Percentiles rank a stretch among this genome's conserved stretches.
These are phyloP conservation scores for Drosophila macrothrix DNA, from an alignment of 2,888 invertebrate genomes.

Conservation along the genomic window DNA sequence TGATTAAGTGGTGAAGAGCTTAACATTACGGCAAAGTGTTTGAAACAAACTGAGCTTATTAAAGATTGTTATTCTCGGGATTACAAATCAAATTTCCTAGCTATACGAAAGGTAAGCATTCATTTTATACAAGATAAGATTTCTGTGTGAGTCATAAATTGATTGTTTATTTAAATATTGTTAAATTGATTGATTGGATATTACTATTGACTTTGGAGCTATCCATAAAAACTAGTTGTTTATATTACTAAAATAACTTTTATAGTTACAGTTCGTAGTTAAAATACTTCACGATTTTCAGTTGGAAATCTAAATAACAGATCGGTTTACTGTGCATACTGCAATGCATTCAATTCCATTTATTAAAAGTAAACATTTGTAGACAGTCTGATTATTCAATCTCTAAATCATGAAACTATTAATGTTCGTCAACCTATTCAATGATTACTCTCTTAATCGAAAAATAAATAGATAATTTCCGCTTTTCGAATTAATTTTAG, in stretches of 20 bases:
- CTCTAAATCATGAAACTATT: background rate
- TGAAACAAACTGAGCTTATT: background rate
- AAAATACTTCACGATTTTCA: background rate
- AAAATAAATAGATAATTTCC: background rate
- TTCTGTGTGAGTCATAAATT: conserved; percentile 27
- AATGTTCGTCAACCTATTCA: background rate
- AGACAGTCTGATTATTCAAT: background rate
- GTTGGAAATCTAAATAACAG: background rate
- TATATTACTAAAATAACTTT: background rate
- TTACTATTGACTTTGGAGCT: background rate
- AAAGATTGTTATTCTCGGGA: conserved; percentile 19
- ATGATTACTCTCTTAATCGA: background rate
- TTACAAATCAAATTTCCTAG: conserved; percentile 32
- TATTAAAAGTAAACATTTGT: background rate
- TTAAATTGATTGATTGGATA: conserved; percentile 37
- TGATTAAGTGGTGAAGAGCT: background rate
- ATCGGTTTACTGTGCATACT: background rate
- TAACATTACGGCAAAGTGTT: conserved; percentile 9
- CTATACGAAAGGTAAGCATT: conserved; percentile 31
- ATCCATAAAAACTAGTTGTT: background rate
- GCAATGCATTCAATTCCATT: background rate
- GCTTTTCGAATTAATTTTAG: background rate
- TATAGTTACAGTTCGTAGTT: background rate
- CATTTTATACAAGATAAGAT: conserved; percentile 5
- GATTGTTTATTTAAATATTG: conserved; percentile 12